Evolutionary conservation across 1,140 invertebrate genomes (phyloP), one percentile per base, ranked within the genome.

Genomic region (Lepidotrigona ventralis): DNA sequence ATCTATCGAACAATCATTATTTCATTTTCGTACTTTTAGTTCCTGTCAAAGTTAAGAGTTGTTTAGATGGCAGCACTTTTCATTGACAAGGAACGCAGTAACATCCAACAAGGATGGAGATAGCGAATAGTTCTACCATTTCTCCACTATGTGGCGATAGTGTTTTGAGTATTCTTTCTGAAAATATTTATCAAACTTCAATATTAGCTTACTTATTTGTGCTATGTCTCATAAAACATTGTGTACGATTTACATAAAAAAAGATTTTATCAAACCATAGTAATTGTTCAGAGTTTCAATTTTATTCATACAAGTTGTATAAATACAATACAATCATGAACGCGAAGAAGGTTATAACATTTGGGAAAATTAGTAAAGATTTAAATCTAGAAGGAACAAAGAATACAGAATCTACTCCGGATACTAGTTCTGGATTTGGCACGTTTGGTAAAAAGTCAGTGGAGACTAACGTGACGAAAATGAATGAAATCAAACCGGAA

Each of bases 401-500:
- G 29, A 90, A 85, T 26, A 81, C 89, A 53, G 88, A 91, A 70
- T 82, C 81, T 3, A 46, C 83, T 46, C 6, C 39, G 39, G 39
- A 46, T 46, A 8, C 39, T 5, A 86, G 68, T 68, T 92, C 93
- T 69, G 96, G 96, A 23, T 97, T 96, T 83, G 96, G 96, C 33
- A 96, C 94, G 68, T 96, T 96, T 86, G 95, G 95, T 3, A 94
- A 95, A 39, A 95, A 95, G 87, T 79, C 74, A 51, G 23, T 83
- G 0, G 90, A 93, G 60, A 91, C 93, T 68, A 94, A 95, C 68
- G 71, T 85, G 2, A 94, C 93, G 75, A 93, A 94, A 90, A 96
- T 97, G n/a, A 95, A 95, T 86, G 95, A 96, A 86, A 95, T 97
- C 58, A 87, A 39, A 15, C 83, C 92, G 4, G 95, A 96, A 33